These are phyloP conservation scores for Lasioglossum albipes DNA, from an alignment of 1,140 invertebrate species.

Conservation along the genomic window DNA sequence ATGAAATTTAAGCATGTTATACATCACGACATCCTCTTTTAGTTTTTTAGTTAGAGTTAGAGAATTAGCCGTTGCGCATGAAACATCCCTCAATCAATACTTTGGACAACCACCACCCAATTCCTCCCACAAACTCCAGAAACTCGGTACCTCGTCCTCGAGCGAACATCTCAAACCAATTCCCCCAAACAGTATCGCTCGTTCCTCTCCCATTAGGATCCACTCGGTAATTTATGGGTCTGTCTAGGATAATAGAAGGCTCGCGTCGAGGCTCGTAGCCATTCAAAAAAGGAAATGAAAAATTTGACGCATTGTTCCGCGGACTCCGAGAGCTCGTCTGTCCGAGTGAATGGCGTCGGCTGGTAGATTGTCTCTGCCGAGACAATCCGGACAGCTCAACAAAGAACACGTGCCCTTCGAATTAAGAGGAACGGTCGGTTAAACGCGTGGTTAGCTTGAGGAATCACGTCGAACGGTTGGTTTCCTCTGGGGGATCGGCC, in stretches of 20 bases:
- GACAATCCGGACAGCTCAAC: conserved; percentile 23
- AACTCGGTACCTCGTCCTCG: no score
- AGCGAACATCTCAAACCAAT: no score
- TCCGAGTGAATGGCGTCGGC: conserved; percentile 8
- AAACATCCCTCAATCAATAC: no score
- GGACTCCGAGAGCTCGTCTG: not conserved
- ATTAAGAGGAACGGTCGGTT: conserved; percentile 27
- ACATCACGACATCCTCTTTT: no score
- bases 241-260: conserved; percentile 5
- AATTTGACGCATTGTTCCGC: conserved; percentile 19
- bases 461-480: not conserved
- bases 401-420: conserved; percentile 27
- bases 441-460: not conserved
- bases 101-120: no score
- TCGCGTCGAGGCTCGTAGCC: not conserved
- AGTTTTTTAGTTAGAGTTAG: no score
- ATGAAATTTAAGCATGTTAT: no score
- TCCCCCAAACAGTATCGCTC: no score
- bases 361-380: conserved; percentile 22
- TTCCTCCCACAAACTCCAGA: no score
- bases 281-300: not conserved
- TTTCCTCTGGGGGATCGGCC: not conserved
- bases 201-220: no score
- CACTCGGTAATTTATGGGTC: conserved; percentile 7
- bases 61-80: no score